phyloP scores from a whole-genome alignment of 2,113 vertebrate genomes.

The Azemiops feae region DNA sequence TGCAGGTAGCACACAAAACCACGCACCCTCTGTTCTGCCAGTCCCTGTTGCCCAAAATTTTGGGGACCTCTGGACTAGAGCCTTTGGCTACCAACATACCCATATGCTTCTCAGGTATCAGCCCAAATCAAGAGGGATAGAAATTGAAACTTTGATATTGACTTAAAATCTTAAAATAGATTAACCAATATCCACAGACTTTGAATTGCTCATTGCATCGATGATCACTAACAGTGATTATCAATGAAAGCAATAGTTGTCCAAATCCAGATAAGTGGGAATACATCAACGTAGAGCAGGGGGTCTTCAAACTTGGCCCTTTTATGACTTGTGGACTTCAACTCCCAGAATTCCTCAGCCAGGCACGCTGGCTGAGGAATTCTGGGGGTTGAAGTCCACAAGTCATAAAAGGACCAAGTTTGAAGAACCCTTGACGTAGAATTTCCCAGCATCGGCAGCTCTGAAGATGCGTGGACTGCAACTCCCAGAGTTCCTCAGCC shows the following conservation, averaged over 20 bases:
- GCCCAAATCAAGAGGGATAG: background rate
- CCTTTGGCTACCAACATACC: background rate
- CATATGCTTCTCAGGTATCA: background rate
- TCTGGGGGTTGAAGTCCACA: no score
- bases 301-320: no score
- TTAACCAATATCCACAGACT: background rate
- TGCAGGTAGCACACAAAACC: no score
- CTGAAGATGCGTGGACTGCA: no score
- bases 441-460: no score
- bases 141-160: background rate
- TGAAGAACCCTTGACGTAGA: no score
- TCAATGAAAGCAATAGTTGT: background rate
- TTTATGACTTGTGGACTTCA: background rate
- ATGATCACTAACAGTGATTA: background rate
- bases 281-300: background rate
- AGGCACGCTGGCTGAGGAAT: no score
- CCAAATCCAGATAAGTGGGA: background rate
- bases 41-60: no score
- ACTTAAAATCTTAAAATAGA: background rate
- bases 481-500: no score
- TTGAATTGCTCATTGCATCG: background rate
- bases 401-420: no score
- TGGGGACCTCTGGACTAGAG: background rate
- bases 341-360: background rate
- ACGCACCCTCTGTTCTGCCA: no score